Evolutionary conservation across 92 coral and sea anemone species (phyloP), one percentile per base, ranked within the genome.

Genomic region (Pocillopora meandrina): DNA sequence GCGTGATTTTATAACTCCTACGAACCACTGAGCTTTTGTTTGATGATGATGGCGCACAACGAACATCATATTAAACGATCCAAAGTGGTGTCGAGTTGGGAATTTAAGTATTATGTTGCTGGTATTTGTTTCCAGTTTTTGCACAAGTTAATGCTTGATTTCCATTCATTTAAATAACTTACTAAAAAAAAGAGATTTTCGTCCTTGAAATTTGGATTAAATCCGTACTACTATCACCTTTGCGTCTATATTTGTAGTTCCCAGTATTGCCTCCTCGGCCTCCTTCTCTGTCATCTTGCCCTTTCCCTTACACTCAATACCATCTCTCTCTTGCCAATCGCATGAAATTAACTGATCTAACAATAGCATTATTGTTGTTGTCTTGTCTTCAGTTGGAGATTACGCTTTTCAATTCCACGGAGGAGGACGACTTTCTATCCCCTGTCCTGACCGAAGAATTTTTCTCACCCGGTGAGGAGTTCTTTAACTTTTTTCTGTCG

Each of bases 401-500:
- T 36, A 85, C 61, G 17, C 90, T 94, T 26, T 94, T 96, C 76
- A 83, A 87, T 67, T 89, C 91, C 36, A 64, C 87, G 31, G 85
- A 88, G 10, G 79, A 74, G 68, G 88, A 84, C 56, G 86, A 77
- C 11, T 96, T 82, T 76, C 87, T 96, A 20, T 84, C 90, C 64
- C 87, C 92, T 59, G 95, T 88, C 61, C 71, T 92, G 56, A 86
- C 90, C 5, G 89, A 94, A 62, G 93, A 96, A 35, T 89, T 92
- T 76, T 91, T 92, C 81, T 90, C 96, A 1, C 99, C 99, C 89
- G 99, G 98, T 95, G 79, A 81, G 16, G 11, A 21, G 11, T 3
- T 74, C 33, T 16, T 21, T 35, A 33, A 1, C 16, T 59, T 59
- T 7, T 59, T 16, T 59, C 3, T 12, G 14, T 59, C 18, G n/a